Conservation (phyloP, 2,888 invertebrate species). For the Agrochola lota region DNA sequence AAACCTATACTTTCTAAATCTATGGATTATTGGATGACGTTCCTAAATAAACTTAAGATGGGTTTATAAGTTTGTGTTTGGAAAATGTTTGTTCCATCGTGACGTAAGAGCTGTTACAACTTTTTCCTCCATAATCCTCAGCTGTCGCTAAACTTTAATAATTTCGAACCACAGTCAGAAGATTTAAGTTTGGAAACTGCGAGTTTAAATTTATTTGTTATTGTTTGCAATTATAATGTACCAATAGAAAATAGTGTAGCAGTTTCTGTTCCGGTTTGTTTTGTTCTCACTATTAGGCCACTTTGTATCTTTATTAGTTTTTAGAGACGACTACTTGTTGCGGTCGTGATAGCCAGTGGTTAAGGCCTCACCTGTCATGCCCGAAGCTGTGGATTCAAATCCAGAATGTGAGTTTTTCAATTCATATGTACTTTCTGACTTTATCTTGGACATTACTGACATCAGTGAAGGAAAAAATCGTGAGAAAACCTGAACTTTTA, state of each 20-base stretch:
- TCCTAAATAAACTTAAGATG: neutral
- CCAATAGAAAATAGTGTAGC: too few relatives aligned
- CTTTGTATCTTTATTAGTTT: neutral
- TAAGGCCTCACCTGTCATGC: too few relatives aligned
- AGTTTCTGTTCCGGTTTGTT: neutral
- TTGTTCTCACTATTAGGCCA: neutral
- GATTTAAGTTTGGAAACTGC: constrained; percentile 27
- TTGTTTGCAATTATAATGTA: neutral
- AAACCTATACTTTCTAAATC: neutral
- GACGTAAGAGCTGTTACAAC: constrained; percentile 22
- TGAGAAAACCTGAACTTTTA: too few relatives aligned
- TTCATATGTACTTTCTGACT: too few relatives aligned
- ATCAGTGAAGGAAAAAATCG: too few relatives aligned
- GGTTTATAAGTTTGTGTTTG: constrained; percentile 8
- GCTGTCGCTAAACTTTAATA: constrained; percentile 48
- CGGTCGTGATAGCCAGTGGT: too few relatives aligned
- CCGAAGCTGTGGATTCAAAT: too few relatives aligned
- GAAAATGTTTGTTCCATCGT: constrained; percentile 20
- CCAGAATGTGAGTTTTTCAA: too few relatives aligned
- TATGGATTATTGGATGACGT: neutral
- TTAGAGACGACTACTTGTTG: too few relatives aligned
- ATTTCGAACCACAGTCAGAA: constrained; percentile 34
- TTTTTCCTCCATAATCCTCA: constrained; percentile 30
- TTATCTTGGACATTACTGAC: too few relatives aligned
- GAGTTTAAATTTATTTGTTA: neutral